Conservation (phyloP, 2,797 vertebrate genomes). For the Columba guinea region DNA sequence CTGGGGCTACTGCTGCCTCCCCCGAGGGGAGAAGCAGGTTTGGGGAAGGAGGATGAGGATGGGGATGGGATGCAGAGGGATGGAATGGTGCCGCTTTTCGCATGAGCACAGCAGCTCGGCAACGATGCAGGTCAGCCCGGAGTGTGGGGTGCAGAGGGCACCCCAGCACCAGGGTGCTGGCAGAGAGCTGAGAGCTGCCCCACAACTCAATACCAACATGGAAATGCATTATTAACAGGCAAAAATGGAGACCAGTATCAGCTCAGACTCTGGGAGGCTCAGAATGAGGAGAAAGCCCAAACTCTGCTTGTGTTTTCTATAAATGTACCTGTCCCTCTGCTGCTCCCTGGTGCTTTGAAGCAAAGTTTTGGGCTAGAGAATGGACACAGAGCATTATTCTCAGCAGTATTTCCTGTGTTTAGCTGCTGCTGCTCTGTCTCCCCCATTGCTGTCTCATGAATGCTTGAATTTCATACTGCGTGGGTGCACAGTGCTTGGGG, state of each 20-base stretch:
- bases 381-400: not conserved
- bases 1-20: not conserved
- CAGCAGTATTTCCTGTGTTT: not conserved
- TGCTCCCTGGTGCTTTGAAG: not conserved
- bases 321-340: not conserved
- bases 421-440: not conserved
- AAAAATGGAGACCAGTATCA: fast-evolving
- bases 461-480: not conserved
- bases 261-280: not conserved
- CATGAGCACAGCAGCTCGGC: not conserved
- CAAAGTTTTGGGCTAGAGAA: not conserved
- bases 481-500: fast-evolving
- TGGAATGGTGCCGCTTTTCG: fast-evolving
- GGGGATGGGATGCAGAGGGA: fast-evolving
- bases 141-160: not conserved
- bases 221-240: not conserved
- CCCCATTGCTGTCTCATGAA: not conserved
- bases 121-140: not conserved
- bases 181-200: not conserved
- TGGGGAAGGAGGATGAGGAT: not conserved
- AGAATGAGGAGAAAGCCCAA: not conserved
- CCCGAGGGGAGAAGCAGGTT: fast-evolving
- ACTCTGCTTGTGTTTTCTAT: not conserved
- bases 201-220: not conserved
- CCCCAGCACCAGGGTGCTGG: not conserved